A percentile compares a stretch with the other conserved stretches of the same genome.
phyloP scores from a whole-genome alignment of 2,888 invertebrate species.

The Drosophila nr. perissopoda region DNA sequence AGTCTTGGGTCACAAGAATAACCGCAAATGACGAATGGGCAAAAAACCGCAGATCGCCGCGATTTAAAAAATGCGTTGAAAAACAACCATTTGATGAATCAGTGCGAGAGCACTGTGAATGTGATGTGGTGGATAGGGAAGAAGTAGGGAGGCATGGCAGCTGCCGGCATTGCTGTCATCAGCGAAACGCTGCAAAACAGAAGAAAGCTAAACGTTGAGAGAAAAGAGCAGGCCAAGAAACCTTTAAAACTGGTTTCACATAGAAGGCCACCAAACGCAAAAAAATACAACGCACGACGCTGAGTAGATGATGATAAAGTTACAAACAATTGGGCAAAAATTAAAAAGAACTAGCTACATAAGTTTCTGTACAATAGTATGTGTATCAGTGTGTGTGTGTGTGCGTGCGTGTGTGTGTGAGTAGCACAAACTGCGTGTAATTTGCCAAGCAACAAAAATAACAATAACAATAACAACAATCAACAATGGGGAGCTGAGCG shows the following conservation, averaged over 20 bases:
- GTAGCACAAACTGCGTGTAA: constrained; percentile 50
- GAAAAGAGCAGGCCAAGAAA: constrained; percentile 67
- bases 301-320: constrained; percentile 51
- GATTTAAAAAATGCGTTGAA: constrained; percentile 42
- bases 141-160: not conserved
- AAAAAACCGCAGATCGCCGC: constrained; percentile 22
- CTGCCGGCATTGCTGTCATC: constrained; percentile 72
- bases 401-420: constrained; percentile 3
- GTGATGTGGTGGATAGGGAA: not conserved
- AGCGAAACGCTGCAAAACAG: constrained; percentile 70
- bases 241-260: constrained; percentile 71
- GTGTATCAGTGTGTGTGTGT: not conserved
- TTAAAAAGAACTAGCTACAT: constrained; percentile 40
- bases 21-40: constrained; percentile 42
- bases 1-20: constrained; percentile 7
- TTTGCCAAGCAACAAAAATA: constrained; percentile 48
- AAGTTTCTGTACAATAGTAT: constrained; percentile 1
- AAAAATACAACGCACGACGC: constrained; percentile 10
- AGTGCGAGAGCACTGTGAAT: constrained; percentile 28
- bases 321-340: constrained; percentile 56
- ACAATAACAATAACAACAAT: constrained; percentile 28
- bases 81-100: constrained; percentile 57
- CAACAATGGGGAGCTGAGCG: constrained; percentile 17
- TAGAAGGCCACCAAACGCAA: constrained; percentile 69
- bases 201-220: constrained; percentile 72